phyloP scores from a whole-genome alignment of 2,113 vertebrate genomes.

The Rhodinocichla rosea region DNA sequence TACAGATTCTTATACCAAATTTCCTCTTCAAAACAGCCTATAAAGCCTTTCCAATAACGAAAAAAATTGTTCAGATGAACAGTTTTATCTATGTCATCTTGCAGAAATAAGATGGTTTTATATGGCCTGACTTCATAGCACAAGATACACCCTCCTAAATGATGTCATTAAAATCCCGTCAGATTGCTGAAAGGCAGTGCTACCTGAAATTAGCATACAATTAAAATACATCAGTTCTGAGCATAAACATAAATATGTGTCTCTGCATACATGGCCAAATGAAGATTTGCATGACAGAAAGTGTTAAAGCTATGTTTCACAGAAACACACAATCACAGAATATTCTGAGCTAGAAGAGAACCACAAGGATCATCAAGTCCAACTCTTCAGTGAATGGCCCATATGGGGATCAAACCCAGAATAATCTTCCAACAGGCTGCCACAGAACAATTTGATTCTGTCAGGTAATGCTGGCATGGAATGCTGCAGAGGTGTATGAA shows the following conservation, averaged over 20 bases:
- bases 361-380: neutral
- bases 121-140: neutral
- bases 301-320: neutral
- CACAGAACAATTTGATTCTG: neutral
- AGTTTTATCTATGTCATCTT: neutral
- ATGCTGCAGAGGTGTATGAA: neutral
- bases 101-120: neutral
- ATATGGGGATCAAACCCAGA: neutral
- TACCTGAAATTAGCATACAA: neutral
- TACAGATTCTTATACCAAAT: neutral
- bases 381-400: neutral
- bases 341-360: neutral
- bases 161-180: neutral
- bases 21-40: neutral
- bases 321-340: neutral
- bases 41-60: neutral
- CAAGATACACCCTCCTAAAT: neutral
- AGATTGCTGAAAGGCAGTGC: neutral
- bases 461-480: neutral
- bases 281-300: neutral
- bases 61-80: neutral
- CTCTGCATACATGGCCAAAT: neutral
- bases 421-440: neutral
- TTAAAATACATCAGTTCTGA: neutral
- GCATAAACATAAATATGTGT: neutral